Base-by-base conservation (phyloP, 2,888 invertebrate genomes). In the Pandemis corylana region DNA sequence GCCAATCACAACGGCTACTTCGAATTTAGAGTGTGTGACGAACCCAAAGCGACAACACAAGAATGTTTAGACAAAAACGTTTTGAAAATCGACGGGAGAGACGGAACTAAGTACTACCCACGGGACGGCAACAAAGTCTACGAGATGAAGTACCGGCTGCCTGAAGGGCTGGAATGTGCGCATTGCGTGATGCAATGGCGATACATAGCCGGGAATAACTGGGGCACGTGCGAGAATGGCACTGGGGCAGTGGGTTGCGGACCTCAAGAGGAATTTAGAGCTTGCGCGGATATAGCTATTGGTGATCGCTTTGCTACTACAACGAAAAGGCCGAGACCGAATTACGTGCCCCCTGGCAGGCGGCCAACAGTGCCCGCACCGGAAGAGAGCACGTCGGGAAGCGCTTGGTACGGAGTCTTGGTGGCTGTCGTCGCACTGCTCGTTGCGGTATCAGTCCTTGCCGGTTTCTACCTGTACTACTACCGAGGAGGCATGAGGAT, bases 131-230 rank as follows among this genome's bases (percentile, higher is more conserved):
- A 97, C 80, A 96, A 96, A 83, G 95, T 97, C 20, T 98, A 97
- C 87, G 97, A 97, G 84, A 97, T 97, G 88, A 95, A 95, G 79
- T 96, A 96, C 78, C 94, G 95, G 79, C 89, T 97, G 68, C 96
- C 95, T 1, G 89, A 94, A 75, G 96, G 95, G 56, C 83, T 97
- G 15, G 96, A 96, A 64, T 98, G 98, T 87, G 90, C 95, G 12
- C 97, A 97, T 86, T 98, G 98, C 85, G 96, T 98, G 5, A 91
- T 98, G 75, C 98, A 98, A 85, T 98, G 98, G 98, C 95, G 97
- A 80, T 98, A 98, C 88, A 95, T 97, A 72, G 98, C 98, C 63
- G 98, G 97, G 3, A 97, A 97, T 84, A 97, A 97, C 85, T 98
- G 97, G 97, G 97, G 97, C 0, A 95, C 94, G 13, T 97, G 97